These are phyloP conservation scores for Lordiphosa clarofinis DNA, from an alignment of 1,140 invertebrate genomes.

Conservation along the genomic window DNA sequence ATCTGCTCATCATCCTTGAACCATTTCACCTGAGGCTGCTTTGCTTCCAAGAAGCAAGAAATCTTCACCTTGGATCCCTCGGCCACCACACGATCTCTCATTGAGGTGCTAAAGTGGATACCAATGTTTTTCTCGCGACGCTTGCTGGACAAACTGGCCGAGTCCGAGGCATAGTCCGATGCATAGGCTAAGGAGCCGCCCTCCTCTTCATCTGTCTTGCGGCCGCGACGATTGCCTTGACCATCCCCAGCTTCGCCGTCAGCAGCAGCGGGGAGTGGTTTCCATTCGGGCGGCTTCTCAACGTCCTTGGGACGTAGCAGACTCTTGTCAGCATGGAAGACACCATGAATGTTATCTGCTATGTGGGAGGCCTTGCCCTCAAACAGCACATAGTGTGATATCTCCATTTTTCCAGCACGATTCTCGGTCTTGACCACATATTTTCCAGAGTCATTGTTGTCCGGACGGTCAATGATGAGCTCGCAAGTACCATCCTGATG, in stretches of 20 bases:
- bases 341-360: constrained; percentile 77
- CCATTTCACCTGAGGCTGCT: constrained; percentile 88
- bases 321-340: constrained; percentile 77
- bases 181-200: constrained; percentile 45
- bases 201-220: constrained; percentile 59
- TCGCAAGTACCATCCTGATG: constrained; percentile 72
- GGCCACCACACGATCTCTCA: constrained; percentile 88
- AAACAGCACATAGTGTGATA: constrained; percentile 68
- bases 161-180: constrained; percentile 63
- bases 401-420: constrained; percentile 72
- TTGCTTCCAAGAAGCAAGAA: constrained; percentile 91
- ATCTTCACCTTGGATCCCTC: constrained; percentile 89
- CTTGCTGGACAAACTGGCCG: constrained; percentile 67
- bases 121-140: constrained; percentile 73
- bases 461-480: constrained; percentile 68
- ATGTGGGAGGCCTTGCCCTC: constrained; percentile 68
- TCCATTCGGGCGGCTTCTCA: constrained; percentile 43
- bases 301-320: constrained; percentile 62
- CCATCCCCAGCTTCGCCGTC: constrained; percentile 53
- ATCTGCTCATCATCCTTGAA: constrained; percentile 84
- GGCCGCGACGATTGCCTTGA: constrained; percentile 49
- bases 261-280: constrained; percentile 16
- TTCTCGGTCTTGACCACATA: constrained; percentile 72
- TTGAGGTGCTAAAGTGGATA: constrained; percentile 73
- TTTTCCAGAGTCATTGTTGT: constrained; percentile 70